Base-by-base conservation (phyloP, 2,113 vertebrate genomes). In the Ceratotherium simum region DNA sequence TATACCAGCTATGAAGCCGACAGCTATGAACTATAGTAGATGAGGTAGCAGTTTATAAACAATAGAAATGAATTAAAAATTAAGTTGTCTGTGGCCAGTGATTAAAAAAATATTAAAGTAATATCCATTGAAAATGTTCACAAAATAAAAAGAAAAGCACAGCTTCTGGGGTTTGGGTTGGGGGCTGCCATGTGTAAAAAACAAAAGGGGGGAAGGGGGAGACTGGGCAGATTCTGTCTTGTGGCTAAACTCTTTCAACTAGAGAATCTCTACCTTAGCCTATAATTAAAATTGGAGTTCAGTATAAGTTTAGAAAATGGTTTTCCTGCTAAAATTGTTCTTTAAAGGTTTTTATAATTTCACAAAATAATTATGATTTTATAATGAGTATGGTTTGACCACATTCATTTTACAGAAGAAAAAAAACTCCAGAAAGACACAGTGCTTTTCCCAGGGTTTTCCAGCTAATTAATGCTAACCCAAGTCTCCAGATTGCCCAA, bases 51-150 rank as follows among this genome's bases (percentile, higher is more conserved):
- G 48, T 82, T 95, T 90, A 95, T 48, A 90, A 89, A 36, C 11
- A 65, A 78, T 12, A 82, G 33, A 85, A 86, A 70, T 62, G 17
- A 92, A 92, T 83, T 82, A 73, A 95, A 94, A 88, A 56, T 72
- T 64, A 93, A 95, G 73, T 75, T n/a, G 9, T 76, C 11, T 67
- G 2, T 72, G 17, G 21, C 9, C 80, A 91, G 8, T 65, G 11
- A 81, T 51, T 89, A 69, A 93, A 95, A 83, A 93, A 85, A 72
- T 56, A n/a, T 25, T 54, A 31, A 95, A 93, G 76, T 36, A 83
- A 64, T 69, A 93, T 11, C 16, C 23, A 90, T 18, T 76, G 12
- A 62, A 95, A 90, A 76, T 8, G 6, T 27, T 72, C 42, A 86
- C 18, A 86, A 93, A 39, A 64, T 82, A 79, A 86, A 96, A 60